Evolutionary conservation across 2,113 vertebrate species (phyloP).

Genomic region (Sisor rabdophorus): DNA sequence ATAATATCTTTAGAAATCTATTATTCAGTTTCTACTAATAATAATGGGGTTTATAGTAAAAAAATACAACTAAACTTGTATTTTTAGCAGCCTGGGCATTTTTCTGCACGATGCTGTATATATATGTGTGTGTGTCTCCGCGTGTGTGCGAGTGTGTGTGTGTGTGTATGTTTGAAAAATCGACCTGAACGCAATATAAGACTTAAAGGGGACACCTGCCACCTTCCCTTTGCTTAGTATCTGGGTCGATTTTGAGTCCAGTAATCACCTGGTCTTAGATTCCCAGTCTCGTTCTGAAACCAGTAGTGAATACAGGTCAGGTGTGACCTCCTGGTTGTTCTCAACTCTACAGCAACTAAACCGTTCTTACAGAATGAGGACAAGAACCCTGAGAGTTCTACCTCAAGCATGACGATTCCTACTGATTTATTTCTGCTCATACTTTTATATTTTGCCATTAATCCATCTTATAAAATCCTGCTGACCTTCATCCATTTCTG

Average conservation of each 20-base stretch:
- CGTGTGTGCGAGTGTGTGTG: too few relatives aligned
- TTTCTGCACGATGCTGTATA: neutral
- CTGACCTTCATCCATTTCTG: neutral
- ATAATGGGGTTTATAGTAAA: too few relatives aligned
- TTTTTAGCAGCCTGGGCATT: neutral
- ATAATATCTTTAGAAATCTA: too few relatives aligned
- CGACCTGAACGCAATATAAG: neutral
- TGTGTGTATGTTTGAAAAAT: neutral
- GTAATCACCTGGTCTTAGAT: neutral
- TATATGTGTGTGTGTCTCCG: too few relatives aligned
- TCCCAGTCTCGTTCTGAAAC: neutral
- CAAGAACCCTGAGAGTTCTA: too few relatives aligned
- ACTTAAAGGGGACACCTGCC: conserved; percentile 35
- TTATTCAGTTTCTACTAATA: too few relatives aligned
- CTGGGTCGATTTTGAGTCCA: conserved; percentile 8
- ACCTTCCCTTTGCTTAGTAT: neutral
- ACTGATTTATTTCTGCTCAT: neutral
- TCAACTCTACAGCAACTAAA: neutral
- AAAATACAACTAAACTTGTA: too few relatives aligned
- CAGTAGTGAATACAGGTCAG: conserved; percentile 1
- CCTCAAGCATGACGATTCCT: neutral
- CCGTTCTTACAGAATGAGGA: conserved; percentile 15
- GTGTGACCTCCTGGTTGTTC: neutral
- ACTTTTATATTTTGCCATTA: neutral
- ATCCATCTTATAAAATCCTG: neutral